Base-by-base conservation (phyloP, 1,140 invertebrate species). In the Venturia canescens region DNA sequence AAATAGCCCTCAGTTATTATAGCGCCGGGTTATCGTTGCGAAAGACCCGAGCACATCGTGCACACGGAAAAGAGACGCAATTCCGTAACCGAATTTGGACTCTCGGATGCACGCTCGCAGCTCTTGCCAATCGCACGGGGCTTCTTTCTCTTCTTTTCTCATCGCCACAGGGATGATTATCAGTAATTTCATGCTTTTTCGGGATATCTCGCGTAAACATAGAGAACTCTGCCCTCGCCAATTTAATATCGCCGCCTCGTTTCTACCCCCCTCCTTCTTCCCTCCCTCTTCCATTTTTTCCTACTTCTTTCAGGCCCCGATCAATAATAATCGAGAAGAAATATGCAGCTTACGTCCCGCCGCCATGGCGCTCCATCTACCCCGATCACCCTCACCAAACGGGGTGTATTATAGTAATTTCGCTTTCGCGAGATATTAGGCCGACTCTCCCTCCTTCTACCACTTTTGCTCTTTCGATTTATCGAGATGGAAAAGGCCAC, bases 351-450 rank as follows among this genome's bases (percentile, higher is more conserved):
- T 87, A 86, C 44, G 66, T 88, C 85, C 78, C 82, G 87, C 83
- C 82, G 78, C 31, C 16, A 26, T 75, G 79, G 48, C 34, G 44
- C 21, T 60, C n/a, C 34, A n/a, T 78, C 26, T 11, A 44, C 66
- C 79, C 69, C 57, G 69, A 21, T 29, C 50, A 21, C 60, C 23
- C 83, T n/a, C 83, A 83, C 86, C 83, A 81, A 82, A 66, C 76
- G 67, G 60, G 29, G 27, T 76, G 86, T 91, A 92, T 92, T 91
- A 91, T 90, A 92, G 90, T 91, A 92, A 92, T 92, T 92, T 91
- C 76, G 78, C 69, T 78, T 81, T 71, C 27, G 66, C 50, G 60
- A 71, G 29, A 78, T 81, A 76, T 76, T 76, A 76, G 72, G 63
- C 50, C 72, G 26, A 16, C 48, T 63, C 72, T 9, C 18, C 27